Evolutionary conservation across 1,140 invertebrate genomes (phyloP), one percentile per base, ranked within the genome.

Genomic region (Drosophila repleta): DNA sequence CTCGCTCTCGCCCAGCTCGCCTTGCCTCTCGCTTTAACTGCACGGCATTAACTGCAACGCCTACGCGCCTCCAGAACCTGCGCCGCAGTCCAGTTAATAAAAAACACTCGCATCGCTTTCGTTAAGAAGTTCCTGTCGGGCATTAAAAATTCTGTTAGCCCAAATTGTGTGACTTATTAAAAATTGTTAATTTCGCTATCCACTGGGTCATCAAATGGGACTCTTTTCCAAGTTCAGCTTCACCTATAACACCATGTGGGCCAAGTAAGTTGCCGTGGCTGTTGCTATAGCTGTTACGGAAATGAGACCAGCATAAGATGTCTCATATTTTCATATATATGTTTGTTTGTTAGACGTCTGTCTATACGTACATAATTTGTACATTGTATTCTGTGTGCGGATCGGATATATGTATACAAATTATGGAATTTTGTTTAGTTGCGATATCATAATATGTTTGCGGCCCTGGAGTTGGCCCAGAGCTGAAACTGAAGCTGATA

Each of bases 221-320:
- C 57, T 87, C 41, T 87, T 87, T 51, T 87, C 82, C 60, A 87
- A 88, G 75, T 87, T 87, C 67, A 74, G 64, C 75, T 88, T 79
- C 57, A 82, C 71, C 67, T 82, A 88, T 51, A 77, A 64, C 43
- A 70, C 58, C 20, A 87, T 88, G 71, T 87, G 71, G 82, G 79
- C 67, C 60, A 82, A 87, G 83, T 88, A 74, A 74, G 82, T 82
- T 43, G 18, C 11, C 24, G 35, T 21, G 32, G 15, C 32, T 58
- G 39, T 45, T 45, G 17, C 1, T 58, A n/a, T n/a, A n/a, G 41
- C 3, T 37, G 37, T 18, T 57, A 39, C 21, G 37, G 20, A 43
- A 41, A 43, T 43, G 37, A 29, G 24, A 51, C 26, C 52, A 55
- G 52, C 52, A 55, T 55, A 37, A 11, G 11, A 7, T 4, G 13